Base-by-base conservation (phyloP, 2,888 invertebrate genomes). In the Pyralis farinalis region DNA sequence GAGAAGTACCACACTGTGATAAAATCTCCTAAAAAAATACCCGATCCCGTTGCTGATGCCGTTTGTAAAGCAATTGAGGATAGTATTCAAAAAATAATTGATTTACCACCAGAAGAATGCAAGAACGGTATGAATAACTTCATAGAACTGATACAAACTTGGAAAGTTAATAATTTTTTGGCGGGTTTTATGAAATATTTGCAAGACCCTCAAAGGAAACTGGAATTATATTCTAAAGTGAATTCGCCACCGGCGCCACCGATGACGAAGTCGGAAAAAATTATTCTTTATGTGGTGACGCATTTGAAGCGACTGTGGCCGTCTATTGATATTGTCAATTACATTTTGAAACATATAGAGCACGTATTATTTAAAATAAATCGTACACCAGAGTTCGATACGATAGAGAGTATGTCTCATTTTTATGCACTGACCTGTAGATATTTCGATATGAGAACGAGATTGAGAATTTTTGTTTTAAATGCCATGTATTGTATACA, bases 401-500 rank as follows among this genome's bases (percentile, higher is more conserved):
- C 63, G 1, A 67, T 87, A 28, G 86, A 86, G 50, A 76, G 70
- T 41, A 52, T 82, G 56, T 68, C 88, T 1, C 82, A 82, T 54
- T 81, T 88, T 42, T 90, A 82, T 62, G 83, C 86, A 5, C 53
- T 82, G 7, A 44, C 85, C 10, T 90, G 90, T 51, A 71, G 78
- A 50, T 73, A 73, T 48, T 72, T 68, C 36, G 58, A 66, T 34
- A 58, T 71, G 34, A 74, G 68, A 43, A 73, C 69, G 43, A 67
- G 76, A 1, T 49, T 90, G 32, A 68, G 82, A 37, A 40, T 74
- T 3, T 89, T 90, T 41, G 66, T 89, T 40, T 48, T 89, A 32
- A 84, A 88, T 54, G 85, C 87, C 1, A 79, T 90, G 82, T 90
- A 90, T 49, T 87, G 86, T 44, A 65, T 86, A 20, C 73, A 79